Base-by-base conservation (phyloP, 2,888 invertebrate species). In the Craniophora ligustri region DNA sequence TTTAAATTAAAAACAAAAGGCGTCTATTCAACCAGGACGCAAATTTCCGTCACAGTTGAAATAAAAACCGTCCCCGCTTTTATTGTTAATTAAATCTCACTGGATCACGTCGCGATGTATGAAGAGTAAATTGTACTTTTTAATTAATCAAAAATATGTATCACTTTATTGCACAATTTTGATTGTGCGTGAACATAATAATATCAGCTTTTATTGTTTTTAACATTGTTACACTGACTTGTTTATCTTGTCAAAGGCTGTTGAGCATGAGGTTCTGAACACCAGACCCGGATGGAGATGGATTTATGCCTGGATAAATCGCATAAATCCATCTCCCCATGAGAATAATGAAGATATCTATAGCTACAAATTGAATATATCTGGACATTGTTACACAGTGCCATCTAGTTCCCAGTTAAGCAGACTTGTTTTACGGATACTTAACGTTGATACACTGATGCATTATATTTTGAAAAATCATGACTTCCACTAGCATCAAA, bases 1-100 rank as follows among this genome's bases (percentile, higher is more conserved):
- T 41, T 54, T 48, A 44, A 32, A 63, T 67, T 54, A 16, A 47
- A 41, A 45, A 67, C 62, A 67, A 64, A 47, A 41, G 40, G n/a
- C 30, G 53, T 32, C 36, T 23, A 40, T 67, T 67, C 55, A 61
- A 4, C 31, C 31, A 30, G 23, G 6, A 13, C 39, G 32, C 62
- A 35, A 44, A 57, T 47, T 60, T 60, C 44, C 63, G 40, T 23
- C 16, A 21, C 19, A 53, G 28, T 60, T 21, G 19, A 44, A 34
- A 45, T 16, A 48, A 19, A 46, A 61, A 40, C n/a, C 62, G 28
- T 41, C 48, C 48, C 41, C 31, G 44, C 35, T 60, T 26, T 26
- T n/a, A 23, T 26, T 44, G 39, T 41, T 54, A 45, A 54, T 64
- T 64, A 54, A 60, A 45, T 13, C 31, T 44, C 44, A 28, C 31